These are phyloP conservation scores for Daubentonia madagascariensis DNA, from an alignment of 2,113 vertebrate species.

Conservation along the genomic window DNA sequence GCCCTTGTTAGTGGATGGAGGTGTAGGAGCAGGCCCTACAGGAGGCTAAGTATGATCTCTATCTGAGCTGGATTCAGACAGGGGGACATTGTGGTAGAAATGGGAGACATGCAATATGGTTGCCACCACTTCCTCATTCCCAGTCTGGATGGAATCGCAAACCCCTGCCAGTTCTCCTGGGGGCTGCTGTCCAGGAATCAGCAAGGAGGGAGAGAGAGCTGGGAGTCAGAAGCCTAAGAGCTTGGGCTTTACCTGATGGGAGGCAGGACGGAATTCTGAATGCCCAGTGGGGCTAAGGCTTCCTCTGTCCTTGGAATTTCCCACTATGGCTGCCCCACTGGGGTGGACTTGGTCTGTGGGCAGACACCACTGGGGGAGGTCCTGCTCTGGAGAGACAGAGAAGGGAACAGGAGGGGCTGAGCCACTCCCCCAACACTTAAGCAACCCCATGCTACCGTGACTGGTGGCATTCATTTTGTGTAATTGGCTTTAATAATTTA, in stretches of 20 bases:
- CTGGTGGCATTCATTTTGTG: background rate
- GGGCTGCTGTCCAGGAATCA: background rate
- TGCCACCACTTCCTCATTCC: background rate
- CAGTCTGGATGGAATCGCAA: background rate
- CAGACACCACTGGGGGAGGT: background rate
- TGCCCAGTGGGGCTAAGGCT: background rate
- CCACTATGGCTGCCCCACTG: fast-evolving
- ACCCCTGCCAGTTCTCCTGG: background rate
- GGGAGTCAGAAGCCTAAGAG: background rate
- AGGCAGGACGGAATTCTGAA: background rate
- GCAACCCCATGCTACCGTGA: background rate
- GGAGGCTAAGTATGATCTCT: background rate
- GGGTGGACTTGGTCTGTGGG: background rate
- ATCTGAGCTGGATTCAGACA: background rate
- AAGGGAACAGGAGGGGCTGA: background rate
- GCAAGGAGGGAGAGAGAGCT: background rate
- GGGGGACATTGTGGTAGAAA: fast-evolving
- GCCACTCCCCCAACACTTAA: background rate
- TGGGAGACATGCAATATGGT: fast-evolving
- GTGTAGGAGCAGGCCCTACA: background rate
- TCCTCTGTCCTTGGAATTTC: background rate
- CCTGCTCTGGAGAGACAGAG: background rate
- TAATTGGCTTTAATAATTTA: background rate
- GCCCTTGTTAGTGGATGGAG: background rate
- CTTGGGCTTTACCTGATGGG: background rate